A percentile compares a stretch with the other conserved stretches of the same genome.
phyloP scores from a whole-genome alignment of 1,140 invertebrate genomes.

The Heliconius melpomene region DNA sequence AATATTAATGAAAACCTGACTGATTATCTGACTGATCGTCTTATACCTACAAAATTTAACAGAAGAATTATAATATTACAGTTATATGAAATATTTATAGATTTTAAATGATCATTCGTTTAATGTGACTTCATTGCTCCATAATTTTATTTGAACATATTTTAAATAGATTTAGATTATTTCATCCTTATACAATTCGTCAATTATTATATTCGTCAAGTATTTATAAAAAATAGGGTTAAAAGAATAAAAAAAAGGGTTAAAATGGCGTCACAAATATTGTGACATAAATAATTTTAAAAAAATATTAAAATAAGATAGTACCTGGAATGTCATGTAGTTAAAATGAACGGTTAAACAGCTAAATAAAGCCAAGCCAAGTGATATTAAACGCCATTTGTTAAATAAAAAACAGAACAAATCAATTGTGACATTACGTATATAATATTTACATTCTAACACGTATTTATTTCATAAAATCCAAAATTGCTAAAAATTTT shows the following conservation, averaged over 20 bases:
- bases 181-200: background rate
- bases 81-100: no score
- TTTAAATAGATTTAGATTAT: background rate
- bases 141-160: background rate
- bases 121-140: conserved; percentile 3
- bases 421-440: background rate
- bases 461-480: background rate
- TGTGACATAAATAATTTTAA: background rate
- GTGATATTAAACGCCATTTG: no score
- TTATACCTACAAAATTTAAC: no score
- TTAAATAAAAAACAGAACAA: background rate
- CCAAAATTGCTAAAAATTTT: background rate
- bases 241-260: no score
- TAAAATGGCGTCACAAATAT: background rate
- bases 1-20: background rate
- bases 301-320: background rate
- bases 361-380: background rate
- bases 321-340: background rate
- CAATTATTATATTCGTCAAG: background rate
- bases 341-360: background rate
- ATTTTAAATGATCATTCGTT: background rate
- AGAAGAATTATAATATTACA: no score
- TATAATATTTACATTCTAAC: background rate
- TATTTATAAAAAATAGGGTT: no score
- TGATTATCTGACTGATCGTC: no score